A percentile compares a stretch with the other conserved stretches of the same genome.
Conservation (phyloP, 2,113 vertebrate species). For the Daphoenositta chrysoptera region DNA sequence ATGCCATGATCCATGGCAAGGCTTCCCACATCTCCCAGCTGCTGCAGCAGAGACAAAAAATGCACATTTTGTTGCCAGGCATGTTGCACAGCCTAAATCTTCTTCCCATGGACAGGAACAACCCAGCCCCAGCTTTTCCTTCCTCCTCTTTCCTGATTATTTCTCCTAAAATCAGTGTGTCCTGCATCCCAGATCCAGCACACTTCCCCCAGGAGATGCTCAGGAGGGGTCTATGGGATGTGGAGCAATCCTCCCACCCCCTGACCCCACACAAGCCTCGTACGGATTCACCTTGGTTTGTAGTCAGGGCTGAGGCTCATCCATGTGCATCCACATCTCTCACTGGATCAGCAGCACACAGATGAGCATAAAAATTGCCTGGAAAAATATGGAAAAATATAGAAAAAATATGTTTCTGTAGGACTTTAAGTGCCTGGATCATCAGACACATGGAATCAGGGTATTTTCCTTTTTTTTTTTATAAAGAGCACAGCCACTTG, state of each 20-base stretch:
- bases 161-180: neutral
- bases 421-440: neutral
- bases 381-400: neutral
- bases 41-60: too few species aligned
- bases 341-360: neutral
- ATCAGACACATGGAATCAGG: fast-evolving
- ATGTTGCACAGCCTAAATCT: fast-evolving
- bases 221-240: neutral
- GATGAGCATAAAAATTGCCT: neutral
- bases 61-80: neutral
- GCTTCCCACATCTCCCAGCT: neutral
- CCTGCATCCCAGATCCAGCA: neutral
- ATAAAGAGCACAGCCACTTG: neutral
- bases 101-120: neutral
- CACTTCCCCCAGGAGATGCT: fast-evolving
- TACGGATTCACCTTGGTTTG: fast-evolving
- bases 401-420: neutral
- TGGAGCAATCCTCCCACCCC: neutral
- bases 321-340: fast-evolving
- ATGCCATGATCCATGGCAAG: fast-evolving
- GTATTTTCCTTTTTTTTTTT: neutral
- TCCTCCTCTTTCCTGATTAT: neutral
- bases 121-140: neutral
- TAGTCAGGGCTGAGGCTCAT: neutral
- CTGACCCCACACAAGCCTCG: fast-evolving